Percentiles rank a stretch among this genome's conserved stretches.
phyloP scores from a whole-genome alignment of 2,888 invertebrate species.

The Spatulosminthurus flaviceps region DNA sequence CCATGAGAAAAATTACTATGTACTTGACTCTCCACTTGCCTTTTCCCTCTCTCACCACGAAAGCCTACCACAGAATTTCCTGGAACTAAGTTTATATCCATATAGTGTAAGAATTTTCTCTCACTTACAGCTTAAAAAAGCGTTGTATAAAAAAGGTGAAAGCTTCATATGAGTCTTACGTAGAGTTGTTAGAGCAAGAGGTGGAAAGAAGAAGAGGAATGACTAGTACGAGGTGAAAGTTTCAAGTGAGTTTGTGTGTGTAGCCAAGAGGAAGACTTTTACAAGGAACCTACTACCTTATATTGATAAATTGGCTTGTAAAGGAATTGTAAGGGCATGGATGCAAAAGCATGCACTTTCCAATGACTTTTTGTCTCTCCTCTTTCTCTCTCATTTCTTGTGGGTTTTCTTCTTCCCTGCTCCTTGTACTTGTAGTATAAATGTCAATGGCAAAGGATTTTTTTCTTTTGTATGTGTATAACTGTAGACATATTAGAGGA shows the following conservation, averaged over 20 bases:
- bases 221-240: neutral
- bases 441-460: neutral
- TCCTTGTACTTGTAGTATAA: neutral
- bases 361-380: neutral
- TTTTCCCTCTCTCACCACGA: slow-evolving; percentile 4
- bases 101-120: too few relatives aligned
- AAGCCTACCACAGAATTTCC: neutral
- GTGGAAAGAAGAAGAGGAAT: neutral
- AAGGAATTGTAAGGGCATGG: neutral
- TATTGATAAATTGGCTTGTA: neutral
- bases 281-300: neutral
- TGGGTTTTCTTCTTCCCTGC: neutral
- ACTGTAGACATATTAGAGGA: too few relatives aligned
- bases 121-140: too few relatives aligned
- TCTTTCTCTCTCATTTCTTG: neutral
- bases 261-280: too few relatives aligned
- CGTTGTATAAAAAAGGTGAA: too few relatives aligned
- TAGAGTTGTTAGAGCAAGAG: too few relatives aligned
- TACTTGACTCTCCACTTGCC: neutral
- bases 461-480: neutral
- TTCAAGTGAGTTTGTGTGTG: neutral
- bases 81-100: too few relatives aligned
- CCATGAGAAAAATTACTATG: slow-evolving; percentile 10
- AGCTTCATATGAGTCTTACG: too few relatives aligned
- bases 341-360: slow-evolving; percentile 25